Base-by-base conservation (phyloP, 2,797 vertebrate genomes). In the Chrysocyon brachyurus region DNA sequence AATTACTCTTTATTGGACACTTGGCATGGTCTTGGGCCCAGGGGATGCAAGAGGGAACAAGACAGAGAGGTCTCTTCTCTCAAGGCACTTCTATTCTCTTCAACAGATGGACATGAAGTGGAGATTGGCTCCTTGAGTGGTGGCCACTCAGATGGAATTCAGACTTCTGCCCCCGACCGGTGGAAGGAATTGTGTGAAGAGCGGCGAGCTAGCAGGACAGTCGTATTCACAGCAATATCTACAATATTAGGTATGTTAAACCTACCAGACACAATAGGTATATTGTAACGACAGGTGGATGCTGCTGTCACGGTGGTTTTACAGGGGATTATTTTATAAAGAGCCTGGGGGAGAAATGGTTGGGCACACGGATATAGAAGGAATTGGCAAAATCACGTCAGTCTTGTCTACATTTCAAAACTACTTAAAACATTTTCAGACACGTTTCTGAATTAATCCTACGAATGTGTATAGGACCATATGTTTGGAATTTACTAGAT, bases 311-410 rank as follows among this genome's bases (percentile, higher is more conserved):
- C 22, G 89, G 83, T 10, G 22, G 24, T 75, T 70, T 75, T 70
- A 52, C 12, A 40, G 17, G 63, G 81, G 22, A 84, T 59, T 70
- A 77, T 87, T 85, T 77, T 24, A 93, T 77, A 89, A 73, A 89
- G 40, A 85, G 36, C 28, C n/a, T 22, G 14, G 7, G 14, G 46
- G 19, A 68, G 56, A 56, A 93, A 92, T 22, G 5, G 21, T 86
- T 54, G 89, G 17, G 33, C 16, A 72, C 49, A 26, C 24, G 66
- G 56, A 63, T 73, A 83, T 82, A 16, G 15, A 33, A 73, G 73
- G 8, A 87, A 15, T 14, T 68, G 40, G 49, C 73, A 96, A 92
- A 87, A 70, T 77, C 57, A 94, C 82, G 61, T 87, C 28, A 56
- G 40, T 26, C 24, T 75, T 64, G 26, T 64, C 40, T 83, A 66